Conservation (phyloP, 2,888 invertebrate genomes). For the Lepidochrysops patricia region DNA sequence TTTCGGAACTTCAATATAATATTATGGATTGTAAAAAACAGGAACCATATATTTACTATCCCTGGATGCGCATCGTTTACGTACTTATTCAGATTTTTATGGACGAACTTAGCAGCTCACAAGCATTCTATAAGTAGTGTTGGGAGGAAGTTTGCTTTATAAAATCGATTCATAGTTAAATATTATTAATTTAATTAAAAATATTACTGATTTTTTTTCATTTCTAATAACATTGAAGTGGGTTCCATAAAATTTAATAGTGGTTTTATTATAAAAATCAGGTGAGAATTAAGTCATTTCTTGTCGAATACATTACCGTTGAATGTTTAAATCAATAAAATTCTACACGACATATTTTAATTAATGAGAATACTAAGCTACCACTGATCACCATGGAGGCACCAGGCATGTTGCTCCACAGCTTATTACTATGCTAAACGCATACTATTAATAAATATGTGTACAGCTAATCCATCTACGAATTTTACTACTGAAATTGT, state of each 20-base stretch:
- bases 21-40: not conserved
- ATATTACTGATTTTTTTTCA: not conserved
- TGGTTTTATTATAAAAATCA: not conserved
- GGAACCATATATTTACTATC: conserved; percentile 18
- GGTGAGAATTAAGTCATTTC: not conserved
- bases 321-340: not conserved
- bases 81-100: conserved; percentile 42
- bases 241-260: not conserved
- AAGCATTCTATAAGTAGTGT: conserved; percentile 33
- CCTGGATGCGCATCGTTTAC: conserved; percentile 34
- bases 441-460: not conserved
- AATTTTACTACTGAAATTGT: too few species aligned
- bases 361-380: not conserved
- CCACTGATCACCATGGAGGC: not conserved
- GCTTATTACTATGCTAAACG: not conserved
- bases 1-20: too few species aligned
- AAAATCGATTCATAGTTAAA: not conserved
- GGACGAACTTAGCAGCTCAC: conserved; percentile 34
- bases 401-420: not conserved
- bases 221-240: not conserved
- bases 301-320: not conserved
- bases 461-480: too few species aligned
- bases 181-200: not conserved
- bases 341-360: not conserved
- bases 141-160: conserved; percentile 27